phyloP scores from a whole-genome alignment of 2,113 vertebrate species.

The Cettia cetti region DNA sequence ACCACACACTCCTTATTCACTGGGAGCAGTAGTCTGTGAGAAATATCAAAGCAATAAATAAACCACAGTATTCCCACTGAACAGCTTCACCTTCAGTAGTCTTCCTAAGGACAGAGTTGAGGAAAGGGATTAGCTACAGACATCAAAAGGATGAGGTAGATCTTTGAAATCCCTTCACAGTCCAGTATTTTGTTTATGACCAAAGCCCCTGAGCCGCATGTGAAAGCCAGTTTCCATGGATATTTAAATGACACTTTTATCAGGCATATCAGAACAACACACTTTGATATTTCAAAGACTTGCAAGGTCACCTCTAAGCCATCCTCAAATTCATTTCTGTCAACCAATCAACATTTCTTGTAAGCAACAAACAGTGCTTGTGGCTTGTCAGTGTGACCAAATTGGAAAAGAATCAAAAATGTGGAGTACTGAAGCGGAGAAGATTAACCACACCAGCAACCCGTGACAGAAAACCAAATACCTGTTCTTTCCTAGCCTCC shows the following conservation, averaged over 20 bases:
- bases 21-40: not conserved
- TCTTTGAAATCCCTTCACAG: conserved; percentile 27
- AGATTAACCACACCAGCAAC: not conserved
- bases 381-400: not conserved
- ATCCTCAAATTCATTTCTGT: conserved; percentile 34
- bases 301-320: conserved; percentile 19
- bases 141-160: not conserved
- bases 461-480: not conserved
- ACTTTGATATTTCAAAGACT: conserved; percentile 20
- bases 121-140: not conserved
- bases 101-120: not conserved
- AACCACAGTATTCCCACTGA: not conserved
- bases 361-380: not conserved
- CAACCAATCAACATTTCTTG: conserved; percentile 3
- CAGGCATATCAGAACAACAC: not conserved
- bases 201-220: not conserved
- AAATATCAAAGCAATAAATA: conserved; percentile 10
- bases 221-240: conserved; percentile 25
- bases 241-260: conserved; percentile 47
- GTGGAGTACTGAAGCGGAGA: not conserved
- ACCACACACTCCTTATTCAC: not conserved
- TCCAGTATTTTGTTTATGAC: conserved; percentile 10
- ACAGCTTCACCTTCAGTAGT: not conserved
- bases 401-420: conserved; percentile 12
- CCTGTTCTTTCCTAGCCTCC: not conserved